Conservation (phyloP, 2,888 invertebrate species). For the Eupithecia abbreviata region DNA sequence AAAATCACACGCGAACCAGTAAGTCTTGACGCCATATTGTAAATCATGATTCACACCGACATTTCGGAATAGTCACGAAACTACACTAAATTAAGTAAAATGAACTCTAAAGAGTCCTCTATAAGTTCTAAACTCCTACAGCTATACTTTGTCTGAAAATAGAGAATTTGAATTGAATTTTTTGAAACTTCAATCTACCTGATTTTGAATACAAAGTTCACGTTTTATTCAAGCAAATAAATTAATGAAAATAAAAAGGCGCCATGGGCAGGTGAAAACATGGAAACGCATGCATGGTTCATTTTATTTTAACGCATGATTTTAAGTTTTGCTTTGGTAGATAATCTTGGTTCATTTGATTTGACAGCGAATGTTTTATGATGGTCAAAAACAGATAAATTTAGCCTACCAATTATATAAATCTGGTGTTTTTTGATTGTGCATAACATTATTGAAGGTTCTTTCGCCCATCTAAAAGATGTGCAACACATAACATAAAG, state of each 20-base stretch:
- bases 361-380: constrained; percentile 19
- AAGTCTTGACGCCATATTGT: constrained; percentile 58
- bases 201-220: background rate
- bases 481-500: background rate
- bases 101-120: background rate
- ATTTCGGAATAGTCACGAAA: constrained; percentile 25
- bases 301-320: constrained; percentile 39
- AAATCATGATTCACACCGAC: constrained; percentile 26
- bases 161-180: too few species aligned
- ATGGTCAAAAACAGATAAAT: background rate
- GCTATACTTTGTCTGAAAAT: background rate
- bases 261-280: constrained; percentile 2
- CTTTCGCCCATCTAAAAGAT: background rate
- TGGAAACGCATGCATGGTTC: constrained; percentile 32
- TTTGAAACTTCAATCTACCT: background rate
- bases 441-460: background rate
- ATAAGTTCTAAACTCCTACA: background rate
- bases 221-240: background rate
- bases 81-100: background rate
- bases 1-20: constrained; percentile 76
- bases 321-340: constrained; percentile 42
- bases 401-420: background rate
- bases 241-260: background rate
- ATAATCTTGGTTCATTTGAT: constrained; percentile 15
- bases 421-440: background rate